Base-by-base conservation (phyloP, 2,113 vertebrate genomes). In the Stigmatopora argus region DNA sequence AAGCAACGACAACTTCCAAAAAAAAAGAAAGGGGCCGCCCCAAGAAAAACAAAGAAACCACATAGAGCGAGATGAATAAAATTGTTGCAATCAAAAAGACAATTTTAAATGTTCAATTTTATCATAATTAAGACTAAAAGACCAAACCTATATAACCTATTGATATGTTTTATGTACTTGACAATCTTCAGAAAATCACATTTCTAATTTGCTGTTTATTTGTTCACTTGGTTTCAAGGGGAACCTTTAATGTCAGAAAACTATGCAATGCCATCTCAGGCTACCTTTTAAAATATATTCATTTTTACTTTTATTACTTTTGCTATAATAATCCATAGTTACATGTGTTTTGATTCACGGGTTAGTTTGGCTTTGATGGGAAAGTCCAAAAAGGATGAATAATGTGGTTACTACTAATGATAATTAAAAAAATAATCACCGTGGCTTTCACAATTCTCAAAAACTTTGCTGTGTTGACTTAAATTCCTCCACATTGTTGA, bases 1-100 rank as follows among this genome's bases (percentile, higher is more conserved):
- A 79, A 60, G 78, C 81, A 86, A 80, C 58, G 38, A 35, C 23
- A 72, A 73, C 46, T 60, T 53, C 21, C 49, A n/a, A 48, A 66
- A 56, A 31, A 18, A 51, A n/a, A 48, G 63, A 56, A 31, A 18
- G 38, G 57, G 31, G 23, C 4, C 1, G 11, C 56, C 31, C 56
- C 26, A 18, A 64, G 66, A 60, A 45, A 21, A 47, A 53, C 19
- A 69, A 53, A 70, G 53, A 41, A 65, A 65, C 34, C 8, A 62
- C 18, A 18, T 21, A 65, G 51, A 56, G 13, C 19, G 1, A 21
- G 68, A 74, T 71, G 52, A 74, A 35, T 56, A 55, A 23, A 65
- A 7, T 48, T 44, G 70, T 46, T 63, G 67, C 23, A 62, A 59
- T 59, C 57, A 38, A 60, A 60, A 19, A 18, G 10, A 44, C 11